phyloP scores from a whole-genome alignment of 2,888 invertebrate species.

The Thereva unica region DNA sequence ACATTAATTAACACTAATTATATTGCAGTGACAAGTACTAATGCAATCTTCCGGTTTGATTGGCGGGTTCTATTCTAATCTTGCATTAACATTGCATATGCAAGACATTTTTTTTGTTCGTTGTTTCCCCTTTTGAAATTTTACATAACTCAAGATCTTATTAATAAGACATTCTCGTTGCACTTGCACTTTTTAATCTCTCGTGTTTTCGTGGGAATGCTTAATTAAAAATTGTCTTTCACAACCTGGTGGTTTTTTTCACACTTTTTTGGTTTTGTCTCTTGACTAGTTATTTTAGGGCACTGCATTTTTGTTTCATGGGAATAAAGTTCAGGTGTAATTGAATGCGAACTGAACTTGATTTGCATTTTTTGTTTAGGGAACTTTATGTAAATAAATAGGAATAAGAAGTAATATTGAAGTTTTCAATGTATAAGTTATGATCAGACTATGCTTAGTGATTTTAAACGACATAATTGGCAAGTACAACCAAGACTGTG shows the following conservation, averaged over 20 bases:
- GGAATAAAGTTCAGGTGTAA: background rate
- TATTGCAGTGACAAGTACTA: slow-evolving; percentile 10
- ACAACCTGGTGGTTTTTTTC: slow-evolving; percentile 4
- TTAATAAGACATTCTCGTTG: slow-evolving; percentile 16
- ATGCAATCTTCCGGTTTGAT: slow-evolving; percentile 12
- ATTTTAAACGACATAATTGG: too few relatives aligned
- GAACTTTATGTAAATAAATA: too few relatives aligned
- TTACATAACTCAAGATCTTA: slow-evolving; percentile 21
- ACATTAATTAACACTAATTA: slow-evolving; percentile 41
- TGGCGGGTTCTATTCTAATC: too few relatives aligned
- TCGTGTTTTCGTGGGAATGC: slow-evolving; percentile 14
- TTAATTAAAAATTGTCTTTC: slow-evolving; percentile 8
- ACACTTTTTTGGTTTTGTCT: slow-evolving; percentile 1
- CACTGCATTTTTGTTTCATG: slow-evolving; percentile 11
- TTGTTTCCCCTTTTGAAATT: background rate
- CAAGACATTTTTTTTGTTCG: slow-evolving; percentile 2
- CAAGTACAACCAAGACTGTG: too few relatives aligned
- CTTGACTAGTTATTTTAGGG: slow-evolving; percentile 5
- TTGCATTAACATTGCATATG: too few relatives aligned
- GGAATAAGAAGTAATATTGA: too few relatives aligned
- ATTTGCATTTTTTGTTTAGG: too few relatives aligned
- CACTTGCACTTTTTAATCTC: slow-evolving; percentile 21
- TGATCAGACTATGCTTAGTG: too few relatives aligned
- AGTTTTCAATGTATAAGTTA: too few relatives aligned
- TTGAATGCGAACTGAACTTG: too few relatives aligned